Evolutionary conservation across 2,888 invertebrate species (phyloP).

Genomic region (Deilephila porcellus): DNA sequence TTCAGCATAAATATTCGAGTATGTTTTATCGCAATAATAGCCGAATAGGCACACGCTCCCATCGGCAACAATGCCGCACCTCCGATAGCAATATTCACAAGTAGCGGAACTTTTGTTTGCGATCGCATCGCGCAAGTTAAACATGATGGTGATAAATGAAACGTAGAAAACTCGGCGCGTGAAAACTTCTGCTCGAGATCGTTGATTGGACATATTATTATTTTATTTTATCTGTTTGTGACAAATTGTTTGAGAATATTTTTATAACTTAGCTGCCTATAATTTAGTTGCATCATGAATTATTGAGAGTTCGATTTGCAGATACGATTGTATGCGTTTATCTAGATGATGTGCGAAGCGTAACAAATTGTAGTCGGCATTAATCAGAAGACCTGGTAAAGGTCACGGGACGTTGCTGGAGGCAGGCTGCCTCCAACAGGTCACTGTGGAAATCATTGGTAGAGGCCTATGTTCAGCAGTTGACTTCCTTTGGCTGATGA

Average conservation of each 20-base stretch:
- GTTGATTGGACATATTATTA: neutral
- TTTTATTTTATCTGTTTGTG: conserved; percentile 18
- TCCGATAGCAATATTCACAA: conserved; percentile 6
- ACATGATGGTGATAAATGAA: conserved; percentile 23
- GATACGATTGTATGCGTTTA: too few relatives aligned
- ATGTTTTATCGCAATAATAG: neutral
- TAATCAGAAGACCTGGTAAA: too few relatives aligned
- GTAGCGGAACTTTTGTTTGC: conserved; percentile 20
- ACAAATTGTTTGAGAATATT: neutral
- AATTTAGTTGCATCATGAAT: neutral
- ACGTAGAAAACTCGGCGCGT: conserved; percentile 4
- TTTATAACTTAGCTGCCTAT: neutral
- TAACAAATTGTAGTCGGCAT: too few relatives aligned
- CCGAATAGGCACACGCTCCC: neutral
- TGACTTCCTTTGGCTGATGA: too few relatives aligned
- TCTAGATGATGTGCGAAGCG: too few relatives aligned
- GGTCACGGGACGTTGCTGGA: too few relatives aligned
- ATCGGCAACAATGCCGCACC: conserved; percentile 13
- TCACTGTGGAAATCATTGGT: too few relatives aligned
- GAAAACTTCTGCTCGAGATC: neutral
- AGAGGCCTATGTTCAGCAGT: too few relatives aligned
- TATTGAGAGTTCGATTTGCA: neutral
- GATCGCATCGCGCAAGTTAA: conserved; percentile 14
- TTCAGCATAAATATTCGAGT: neutral
- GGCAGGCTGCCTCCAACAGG: too few relatives aligned